Base-by-base conservation (phyloP, 2,113 vertebrate species). In the Clarias gariepinus region DNA sequence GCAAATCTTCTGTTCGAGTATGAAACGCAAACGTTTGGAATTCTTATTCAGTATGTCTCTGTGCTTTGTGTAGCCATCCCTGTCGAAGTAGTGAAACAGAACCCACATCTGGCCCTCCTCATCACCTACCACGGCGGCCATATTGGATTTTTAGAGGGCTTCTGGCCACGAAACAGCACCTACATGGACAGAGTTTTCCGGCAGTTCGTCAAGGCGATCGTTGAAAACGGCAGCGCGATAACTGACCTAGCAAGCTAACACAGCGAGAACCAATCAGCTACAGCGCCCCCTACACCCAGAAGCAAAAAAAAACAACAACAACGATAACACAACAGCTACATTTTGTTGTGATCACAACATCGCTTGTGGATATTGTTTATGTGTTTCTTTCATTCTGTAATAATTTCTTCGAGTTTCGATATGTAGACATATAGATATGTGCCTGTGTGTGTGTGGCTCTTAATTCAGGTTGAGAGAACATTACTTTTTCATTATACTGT, bases 111-210 rank as follows among this genome's bases (percentile, higher is more conserved):
- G 84, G 98, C 98, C 71, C 90, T 99, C 90, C 95, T 99, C 77
- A 97, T 99, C 87, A 99, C 98, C 86, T 96, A 96, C 16, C 97
- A 97, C 0, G 98, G 98, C 28, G 98, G 98, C 94, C 98, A 99
- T 84, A 99, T 99, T 90, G 98, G 98, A 89, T 99, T 99, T 93
- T 96, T 99, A 89, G 98, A 99, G 90, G 98, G 98, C 79, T 91
- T 99, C 87, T 99, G 98, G 97, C 98, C 98, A 33, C 95, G 98
- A 79, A 96, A 95, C 86, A 97, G 96, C 92, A 99, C 98, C 81
- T 99, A 99, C 92, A 99, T 99, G 98, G 98, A 99, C 94, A 96
- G 98, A 82, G 96, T 99, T 93, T 99, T 98, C 95, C 97, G 96
- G 93, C 98, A 99, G 94, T 99, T 98, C 87, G 94, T 97, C 25